Conservation (phyloP, 2,888 invertebrate species). For the Salpingus planirostris region DNA sequence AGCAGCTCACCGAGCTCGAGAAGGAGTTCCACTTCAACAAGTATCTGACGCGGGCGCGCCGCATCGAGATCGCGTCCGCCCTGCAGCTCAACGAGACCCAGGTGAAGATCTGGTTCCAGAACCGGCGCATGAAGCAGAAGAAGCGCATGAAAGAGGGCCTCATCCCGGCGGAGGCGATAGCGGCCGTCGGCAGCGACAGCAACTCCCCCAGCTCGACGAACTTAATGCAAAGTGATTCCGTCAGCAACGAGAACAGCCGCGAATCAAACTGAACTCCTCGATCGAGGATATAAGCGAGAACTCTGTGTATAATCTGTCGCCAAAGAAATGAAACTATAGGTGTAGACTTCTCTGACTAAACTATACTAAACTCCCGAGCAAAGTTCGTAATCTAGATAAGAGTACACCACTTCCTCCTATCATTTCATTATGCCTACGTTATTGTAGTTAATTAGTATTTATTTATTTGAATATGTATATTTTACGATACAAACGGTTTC, state of each 20-base stretch:
- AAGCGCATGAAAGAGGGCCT: constrained; percentile 92
- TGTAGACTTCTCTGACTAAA: constrained; percentile 12
- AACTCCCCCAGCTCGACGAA: constrained; percentile 35
- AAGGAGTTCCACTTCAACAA: constrained; percentile 99
- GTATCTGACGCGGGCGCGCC: constrained; percentile 90
- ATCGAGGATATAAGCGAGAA: background rate
- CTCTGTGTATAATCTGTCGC: constrained; percentile 15
- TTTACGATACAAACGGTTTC: too few relatives aligned
- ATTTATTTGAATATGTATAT: too few relatives aligned
- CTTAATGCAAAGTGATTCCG: constrained; percentile 36
- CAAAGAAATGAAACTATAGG: constrained; percentile 24
- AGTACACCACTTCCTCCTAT: too few relatives aligned
- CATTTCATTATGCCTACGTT: too few relatives aligned
- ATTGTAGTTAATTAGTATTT: too few relatives aligned
- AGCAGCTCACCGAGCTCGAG: constrained; percentile 96
- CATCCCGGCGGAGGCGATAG: constrained; percentile 48
- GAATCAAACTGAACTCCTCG: constrained; percentile 48
- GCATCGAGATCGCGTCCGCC: constrained; percentile 96
- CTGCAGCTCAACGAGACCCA: constrained; percentile 96
- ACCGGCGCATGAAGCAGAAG: constrained; percentile 97
- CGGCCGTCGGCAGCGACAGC: constrained; percentile 21
- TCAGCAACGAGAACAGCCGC: constrained; percentile 63
- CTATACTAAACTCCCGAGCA: constrained; percentile 14
- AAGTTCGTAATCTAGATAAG: too few relatives aligned
- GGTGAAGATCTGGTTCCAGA: constrained; percentile 97